A percentile compares a stretch with the other conserved stretches of the same genome.
Evolutionary conservation across 1,140 invertebrate genomes (phyloP).

Genomic region (Sinella curviseta): DNA sequence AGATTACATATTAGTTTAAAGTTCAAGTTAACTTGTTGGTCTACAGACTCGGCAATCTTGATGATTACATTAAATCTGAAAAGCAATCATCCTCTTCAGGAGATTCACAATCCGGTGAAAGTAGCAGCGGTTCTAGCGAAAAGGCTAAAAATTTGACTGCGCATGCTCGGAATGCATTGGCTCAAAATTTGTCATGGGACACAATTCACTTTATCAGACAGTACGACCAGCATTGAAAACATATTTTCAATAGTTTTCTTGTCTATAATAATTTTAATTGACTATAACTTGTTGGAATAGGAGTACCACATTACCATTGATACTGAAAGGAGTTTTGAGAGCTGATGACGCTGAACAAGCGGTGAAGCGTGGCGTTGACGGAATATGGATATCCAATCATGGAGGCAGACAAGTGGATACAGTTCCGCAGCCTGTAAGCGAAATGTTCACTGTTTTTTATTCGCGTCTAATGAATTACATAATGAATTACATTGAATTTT

Average conservation of each 20-base stretch:
- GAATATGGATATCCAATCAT: conserved; percentile 87
- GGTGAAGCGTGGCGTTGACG: conserved; percentile 70
- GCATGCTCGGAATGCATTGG: conserved; percentile 43
- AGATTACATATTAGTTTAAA: not conserved
- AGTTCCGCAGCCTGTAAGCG: conserved; percentile 72
- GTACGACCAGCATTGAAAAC: not conserved
- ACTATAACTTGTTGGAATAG: conserved; percentile 21
- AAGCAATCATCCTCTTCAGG: no score
- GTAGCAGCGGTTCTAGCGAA: no score
- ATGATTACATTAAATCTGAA: not conserved
- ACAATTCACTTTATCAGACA: not conserved
- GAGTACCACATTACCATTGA: conserved; percentile 73
- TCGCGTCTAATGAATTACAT: not conserved
- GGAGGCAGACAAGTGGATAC: conserved; percentile 85
- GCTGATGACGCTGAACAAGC: conserved; percentile 79
- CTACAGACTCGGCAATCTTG: not conserved
- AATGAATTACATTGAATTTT: not conserved
- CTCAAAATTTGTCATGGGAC: conserved; percentile 30
- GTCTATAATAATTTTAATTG: not conserved
- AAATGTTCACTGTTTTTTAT: no score
- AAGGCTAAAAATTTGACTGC: not conserved
- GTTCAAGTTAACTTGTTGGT: not conserved
- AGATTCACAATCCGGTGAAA: no score
- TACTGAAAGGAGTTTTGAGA: conserved; percentile 88
- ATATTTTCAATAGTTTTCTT: not conserved